phyloP scores from a whole-genome alignment of 92 coral and sea anemone species.

The Scolanthus callimorphus region DNA sequence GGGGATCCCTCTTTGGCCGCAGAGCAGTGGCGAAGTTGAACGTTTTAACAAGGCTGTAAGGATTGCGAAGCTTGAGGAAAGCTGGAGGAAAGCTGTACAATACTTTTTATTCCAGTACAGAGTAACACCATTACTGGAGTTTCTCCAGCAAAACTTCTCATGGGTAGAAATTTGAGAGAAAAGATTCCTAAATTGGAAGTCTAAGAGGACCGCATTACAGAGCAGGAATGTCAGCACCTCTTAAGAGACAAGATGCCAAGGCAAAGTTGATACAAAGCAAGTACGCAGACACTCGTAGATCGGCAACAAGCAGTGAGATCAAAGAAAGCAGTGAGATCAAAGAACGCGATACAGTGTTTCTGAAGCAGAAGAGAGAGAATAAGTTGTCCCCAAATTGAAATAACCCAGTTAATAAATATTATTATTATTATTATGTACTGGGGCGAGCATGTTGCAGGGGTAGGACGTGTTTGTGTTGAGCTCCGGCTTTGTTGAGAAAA shows the following conservation, averaged over 20 bases:
- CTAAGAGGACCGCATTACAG: conserved; percentile 34
- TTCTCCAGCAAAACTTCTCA: conserved; percentile 51
- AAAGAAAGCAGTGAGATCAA: conserved; percentile 20
- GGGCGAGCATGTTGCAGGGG: no score
- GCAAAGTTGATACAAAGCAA: conserved; percentile 39
- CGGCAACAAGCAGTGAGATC: conserved; percentile 38
- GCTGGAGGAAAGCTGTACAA: conserved; percentile 41
- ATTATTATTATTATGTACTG: no score
- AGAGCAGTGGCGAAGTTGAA: conserved; percentile 65
- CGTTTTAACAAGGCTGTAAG: conserved; percentile 48
- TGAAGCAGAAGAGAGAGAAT: conserved; percentile 28
- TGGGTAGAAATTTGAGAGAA: conserved; percentile 55
- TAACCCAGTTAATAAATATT: no score
- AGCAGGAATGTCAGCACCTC: conserved; percentile 46
- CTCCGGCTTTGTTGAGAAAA: no score
- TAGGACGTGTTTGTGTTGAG: no score
- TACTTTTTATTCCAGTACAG: conserved; percentile 52
- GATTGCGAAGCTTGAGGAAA: conserved; percentile 49
- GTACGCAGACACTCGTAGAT: conserved; percentile 42
- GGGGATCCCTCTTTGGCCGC: conserved; percentile 60
- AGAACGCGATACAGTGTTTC: conserved; percentile 47
- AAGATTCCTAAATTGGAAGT: conserved; percentile 34
- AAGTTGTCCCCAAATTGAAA: neutral
- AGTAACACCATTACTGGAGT: no score
- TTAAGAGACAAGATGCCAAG: conserved; percentile 45